Base-by-base conservation (phyloP, 2,113 vertebrate genomes). In the Helogale parvula region DNA sequence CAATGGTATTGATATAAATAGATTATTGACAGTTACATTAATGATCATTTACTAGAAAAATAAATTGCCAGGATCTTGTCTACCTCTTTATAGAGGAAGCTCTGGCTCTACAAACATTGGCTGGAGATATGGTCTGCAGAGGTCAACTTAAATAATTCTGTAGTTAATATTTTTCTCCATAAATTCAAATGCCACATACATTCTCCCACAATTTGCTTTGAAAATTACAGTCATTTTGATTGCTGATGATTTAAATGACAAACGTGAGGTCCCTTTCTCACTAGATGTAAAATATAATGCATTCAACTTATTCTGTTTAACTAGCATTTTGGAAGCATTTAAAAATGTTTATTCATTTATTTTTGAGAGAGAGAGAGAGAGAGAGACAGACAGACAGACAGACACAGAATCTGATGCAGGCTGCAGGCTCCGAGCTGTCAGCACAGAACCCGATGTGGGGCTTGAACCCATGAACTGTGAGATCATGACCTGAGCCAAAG, bases 281-380 rank as follows among this genome's bases (percentile, higher is more conserved):
- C 52, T 98, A 19, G 4, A 50, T 63, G 8, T 95, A 69, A 88
- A 74, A 93, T 76, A 91, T 85, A 86, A 89, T n/a, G 45, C 66
- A 71, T 83, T 93, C 35, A 96, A 47, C 69, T 98, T 97, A 93
- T 1, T 93, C 11, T 87, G 4, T 29, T 93, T 63, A 25, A 57
- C 5, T 77, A 86, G 29, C 50, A 41, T 25, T 89, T 52, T 82
- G 66, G 77, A 68, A 89, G 60, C 35, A 25, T 91, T 95, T n/a
- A 23, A 25, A 60, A 60, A 60, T 60, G 21, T 60, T 60, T 60
- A 60, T 60, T 25, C 57, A 60, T 60, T 60, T 60, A 60, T 60
- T 60, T 60, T 60, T 60, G 57, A 60, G 57, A 60, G 57, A 60
- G 57, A 60, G 7, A 60, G 57, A 60, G 21, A 7, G 7, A 19